Conservation (phyloP, 2,113 vertebrate genomes). For the Fulica atra region DNA sequence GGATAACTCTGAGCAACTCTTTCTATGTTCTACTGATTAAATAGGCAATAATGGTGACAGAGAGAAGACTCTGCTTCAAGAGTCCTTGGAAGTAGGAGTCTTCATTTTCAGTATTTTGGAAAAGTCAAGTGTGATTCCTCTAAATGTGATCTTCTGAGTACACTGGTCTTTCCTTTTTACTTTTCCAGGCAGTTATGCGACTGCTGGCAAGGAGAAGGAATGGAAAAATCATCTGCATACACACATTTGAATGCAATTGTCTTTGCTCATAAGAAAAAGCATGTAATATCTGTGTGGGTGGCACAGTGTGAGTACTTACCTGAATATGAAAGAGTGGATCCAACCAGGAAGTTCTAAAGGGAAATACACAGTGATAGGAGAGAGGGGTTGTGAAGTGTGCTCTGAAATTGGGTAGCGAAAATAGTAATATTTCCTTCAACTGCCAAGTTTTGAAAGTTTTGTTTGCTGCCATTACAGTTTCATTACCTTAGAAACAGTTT, state of each 20-base stretch:
- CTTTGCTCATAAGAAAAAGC: background rate
- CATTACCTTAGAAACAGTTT: background rate
- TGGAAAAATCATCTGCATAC: background rate
- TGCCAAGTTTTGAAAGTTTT: background rate
- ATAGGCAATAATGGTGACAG: background rate
- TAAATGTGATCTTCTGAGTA: background rate
- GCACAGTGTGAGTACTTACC: background rate
- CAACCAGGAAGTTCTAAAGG: background rate
- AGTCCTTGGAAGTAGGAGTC: background rate
- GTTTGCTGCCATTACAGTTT: background rate
- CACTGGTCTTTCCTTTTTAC: background rate
- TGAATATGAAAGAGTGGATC: background rate
- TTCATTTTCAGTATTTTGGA: background rate
- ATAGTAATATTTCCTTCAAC: background rate
- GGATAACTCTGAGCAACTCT: background rate
- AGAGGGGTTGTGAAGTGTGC: background rate
- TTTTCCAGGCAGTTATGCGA: background rate
- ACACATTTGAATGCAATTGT: background rate
- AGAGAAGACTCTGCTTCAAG: background rate
- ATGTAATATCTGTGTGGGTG: background rate
- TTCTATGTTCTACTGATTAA: background rate
- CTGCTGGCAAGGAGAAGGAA: background rate
- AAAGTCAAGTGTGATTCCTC: background rate
- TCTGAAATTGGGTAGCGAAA: background rate
- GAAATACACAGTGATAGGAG: background rate